A percentile compares a stretch with the other conserved stretches of the same genome.
These are phyloP conservation scores for Stegodyphus mimosarum DNA, from an alignment of 1,140 invertebrate genomes.

Conservation along the genomic window DNA sequence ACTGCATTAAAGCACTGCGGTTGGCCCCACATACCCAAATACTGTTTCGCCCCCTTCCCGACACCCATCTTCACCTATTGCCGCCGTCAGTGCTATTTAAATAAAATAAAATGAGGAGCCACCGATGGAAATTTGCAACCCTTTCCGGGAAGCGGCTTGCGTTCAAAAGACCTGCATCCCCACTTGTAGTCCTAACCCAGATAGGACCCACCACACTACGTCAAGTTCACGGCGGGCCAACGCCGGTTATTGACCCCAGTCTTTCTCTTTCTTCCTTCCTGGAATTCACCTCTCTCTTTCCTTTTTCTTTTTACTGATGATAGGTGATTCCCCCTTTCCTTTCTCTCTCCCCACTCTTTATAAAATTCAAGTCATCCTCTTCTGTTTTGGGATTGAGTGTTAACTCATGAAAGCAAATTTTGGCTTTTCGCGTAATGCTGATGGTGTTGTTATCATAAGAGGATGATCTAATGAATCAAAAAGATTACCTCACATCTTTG, in stretches of 20 bases:
- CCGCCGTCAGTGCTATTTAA: not conserved
- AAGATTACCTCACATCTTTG: no score
- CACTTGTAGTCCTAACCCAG: slow-evolving; percentile 48
- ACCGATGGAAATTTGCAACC: slow-evolving; percentile 5
- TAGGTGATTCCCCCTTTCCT: not conserved
- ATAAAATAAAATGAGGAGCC: not conserved
- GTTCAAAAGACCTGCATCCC: slow-evolving; percentile 38
- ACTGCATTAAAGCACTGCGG: no score
- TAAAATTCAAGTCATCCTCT: no score
- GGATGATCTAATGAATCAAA: no score
- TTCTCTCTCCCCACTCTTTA: not conserved
- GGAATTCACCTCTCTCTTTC: slow-evolving; percentile 26
- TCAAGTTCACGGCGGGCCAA: slow-evolving; percentile 49
- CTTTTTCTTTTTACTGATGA: not conserved
- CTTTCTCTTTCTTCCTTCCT: slow-evolving; percentile 15
- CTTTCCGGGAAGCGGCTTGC: slow-evolving; percentile 25
- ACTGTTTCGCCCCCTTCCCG: no score
- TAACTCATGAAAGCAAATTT: no score
- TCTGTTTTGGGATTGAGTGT: no score
- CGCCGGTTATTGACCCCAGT: slow-evolving; percentile 33
- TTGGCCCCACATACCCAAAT: no score
- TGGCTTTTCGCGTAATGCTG: no score
- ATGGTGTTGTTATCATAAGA: no score
- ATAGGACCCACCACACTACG: slow-evolving; percentile 5
- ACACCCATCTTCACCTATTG: not conserved